Conservation (phyloP, 1,140 invertebrate genomes). For the Drosophila lacertosa region DNA sequence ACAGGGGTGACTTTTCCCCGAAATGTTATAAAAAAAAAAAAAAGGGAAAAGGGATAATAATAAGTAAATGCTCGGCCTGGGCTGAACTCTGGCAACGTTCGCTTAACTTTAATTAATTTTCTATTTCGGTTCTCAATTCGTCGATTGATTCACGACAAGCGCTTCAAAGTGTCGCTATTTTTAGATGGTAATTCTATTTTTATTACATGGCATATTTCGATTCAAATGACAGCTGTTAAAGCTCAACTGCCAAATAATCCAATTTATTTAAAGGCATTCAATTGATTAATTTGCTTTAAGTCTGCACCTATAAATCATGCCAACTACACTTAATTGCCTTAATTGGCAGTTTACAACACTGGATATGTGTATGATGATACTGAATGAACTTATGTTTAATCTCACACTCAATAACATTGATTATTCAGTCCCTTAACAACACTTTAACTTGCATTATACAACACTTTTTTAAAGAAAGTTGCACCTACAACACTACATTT, state of each 20-base stretch:
- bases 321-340: too few species aligned
- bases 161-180: conserved; percentile 11
- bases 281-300: too few species aligned
- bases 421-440: too few species aligned
- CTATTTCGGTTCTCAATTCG: conserved; percentile 30
- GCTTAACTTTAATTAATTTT: conserved; percentile 64
- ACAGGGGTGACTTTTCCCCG: conserved; percentile 59
- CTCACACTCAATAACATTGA: too few species aligned
- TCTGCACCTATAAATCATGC: too few species aligned
- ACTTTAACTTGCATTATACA: too few species aligned
- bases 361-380: too few species aligned
- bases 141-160: conserved; percentile 6
- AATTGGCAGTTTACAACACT: too few species aligned
- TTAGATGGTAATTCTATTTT: background rate
- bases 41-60: conserved; percentile 46
- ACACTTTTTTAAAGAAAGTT: too few species aligned
- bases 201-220: background rate
- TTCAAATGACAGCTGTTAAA: background rate
- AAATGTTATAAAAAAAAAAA: conserved; percentile 33
- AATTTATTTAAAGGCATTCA: too few species aligned
- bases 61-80: conserved; percentile 38
- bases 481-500: too few species aligned
- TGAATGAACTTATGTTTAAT: too few species aligned
- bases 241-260: background rate
- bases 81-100: conserved; percentile 8